Base-by-base conservation (phyloP, 2,888 invertebrate species). In the Candidula unifasciata region DNA sequence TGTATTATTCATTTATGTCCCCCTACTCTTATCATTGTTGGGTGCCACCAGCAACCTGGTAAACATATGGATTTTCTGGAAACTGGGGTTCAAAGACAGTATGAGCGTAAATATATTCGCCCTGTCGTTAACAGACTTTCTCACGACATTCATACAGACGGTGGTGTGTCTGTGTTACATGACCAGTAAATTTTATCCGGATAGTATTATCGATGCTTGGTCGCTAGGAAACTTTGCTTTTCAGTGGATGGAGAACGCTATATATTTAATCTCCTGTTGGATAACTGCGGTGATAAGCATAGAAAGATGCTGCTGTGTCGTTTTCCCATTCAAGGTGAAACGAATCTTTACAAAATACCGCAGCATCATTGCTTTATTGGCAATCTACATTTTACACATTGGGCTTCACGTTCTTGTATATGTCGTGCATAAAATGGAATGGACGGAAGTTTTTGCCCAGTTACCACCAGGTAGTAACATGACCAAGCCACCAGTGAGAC, bases 241-340 rank as follows among this genome's bases (percentile, higher is more conserved):
- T 8, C 16, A 21, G 16, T 82, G 82, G 82, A 57, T 60, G 13
- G n/a, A 44, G 24, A 57, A 82, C 74, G 33, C 60, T 33, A n/a
- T 60, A 33, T 82, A 82, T 30, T 44, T 82, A 13, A 37, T 82
- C 82, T 82, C 82, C 27, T 35, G 37, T 64, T 82, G 82, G 82
- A 74, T 74, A 6, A 82, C 82, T 3, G 73, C 82, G 3, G n/a
- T 82, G 3, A 74, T 82, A 24, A 30, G 60, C 60, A 27, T 82
- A 10, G 82, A 82, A 37, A 73, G 82, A n/a, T 82, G 82, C 30
- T 21, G 60, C 35, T 82, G 82, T 35, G 82, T 82, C 37, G 37
- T 74, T 3, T 60, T 13, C n/a, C 82, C 82, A 24, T 82, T 82
- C 64, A 73, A 60, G 35, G 82, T 82, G n/a, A 73, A 71, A 27